Evolutionary conservation across 2,888 invertebrate genomes (phyloP).

Genomic region (Chrysodeixis includens): DNA sequence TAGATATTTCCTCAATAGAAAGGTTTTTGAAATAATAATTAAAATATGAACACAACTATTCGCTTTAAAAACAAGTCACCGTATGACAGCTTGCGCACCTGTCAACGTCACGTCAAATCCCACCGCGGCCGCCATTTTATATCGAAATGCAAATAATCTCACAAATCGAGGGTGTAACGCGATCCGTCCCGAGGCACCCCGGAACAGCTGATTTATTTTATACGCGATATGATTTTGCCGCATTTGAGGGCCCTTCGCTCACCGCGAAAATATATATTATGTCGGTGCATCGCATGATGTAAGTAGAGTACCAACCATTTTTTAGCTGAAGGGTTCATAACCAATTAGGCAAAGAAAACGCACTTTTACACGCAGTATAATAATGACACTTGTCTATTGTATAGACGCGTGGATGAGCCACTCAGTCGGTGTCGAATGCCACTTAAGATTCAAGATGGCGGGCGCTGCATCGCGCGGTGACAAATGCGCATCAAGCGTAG

Average conservation of each 20-base stretch:
- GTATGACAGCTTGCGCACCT: slow-evolving; percentile 75
- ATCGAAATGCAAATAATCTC: slow-evolving; percentile 84
- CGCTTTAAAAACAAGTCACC: slow-evolving; percentile 70
- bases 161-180: slow-evolving; percentile 85
- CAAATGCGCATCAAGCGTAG: slow-evolving; percentile 75
- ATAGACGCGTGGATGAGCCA: slow-evolving; percentile 74
- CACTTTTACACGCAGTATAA: slow-evolving; percentile 69
- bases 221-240: slow-evolving; percentile 85
- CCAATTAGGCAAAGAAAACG: slow-evolving; percentile 82
- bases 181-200: slow-evolving; percentile 78
- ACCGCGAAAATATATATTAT: slow-evolving; percentile 62
- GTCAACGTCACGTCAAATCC: slow-evolving; percentile 84
- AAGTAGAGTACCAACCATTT: slow-evolving; percentile 61
- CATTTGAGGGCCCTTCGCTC: slow-evolving; percentile 77
- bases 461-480: slow-evolving; percentile 71
- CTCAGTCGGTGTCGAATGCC: slow-evolving; percentile 83
- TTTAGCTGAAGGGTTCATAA: slow-evolving; percentile 70
- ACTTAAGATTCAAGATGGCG: slow-evolving; percentile 80
- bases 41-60: slow-evolving; percentile 64
- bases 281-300: slow-evolving; percentile 64
- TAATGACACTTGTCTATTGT: slow-evolving; percentile 73
- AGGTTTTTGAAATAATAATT: slow-evolving; percentile 50
- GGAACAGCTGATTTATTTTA: slow-evolving; percentile 85
- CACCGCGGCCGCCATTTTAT: slow-evolving; percentile 80
- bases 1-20: no score